phyloP scores from a whole-genome alignment of 1,140 invertebrate species.

The Heliothis virescens region DNA sequence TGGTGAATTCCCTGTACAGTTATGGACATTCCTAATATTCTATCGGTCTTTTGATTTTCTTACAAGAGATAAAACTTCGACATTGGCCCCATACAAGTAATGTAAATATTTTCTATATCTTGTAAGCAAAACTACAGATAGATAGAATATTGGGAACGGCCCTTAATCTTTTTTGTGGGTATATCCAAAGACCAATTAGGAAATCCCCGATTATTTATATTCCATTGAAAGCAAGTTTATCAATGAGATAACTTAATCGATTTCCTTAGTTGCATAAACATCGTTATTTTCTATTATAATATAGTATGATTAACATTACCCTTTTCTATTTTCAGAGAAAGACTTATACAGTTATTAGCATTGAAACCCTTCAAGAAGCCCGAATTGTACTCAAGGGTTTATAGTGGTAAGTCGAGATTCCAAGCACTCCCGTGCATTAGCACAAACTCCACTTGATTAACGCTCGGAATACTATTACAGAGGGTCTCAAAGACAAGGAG shows the following conservation, averaged over 20 bases:
- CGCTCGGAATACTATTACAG: conserved; percentile 86
- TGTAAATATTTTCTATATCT: too few relatives aligned
- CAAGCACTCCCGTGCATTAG: not conserved
- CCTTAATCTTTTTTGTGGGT: too few relatives aligned
- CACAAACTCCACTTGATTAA: conserved; percentile 55
- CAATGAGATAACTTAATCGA: conserved; percentile 18
- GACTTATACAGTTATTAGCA: conserved; percentile 96
- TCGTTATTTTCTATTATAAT: not conserved
- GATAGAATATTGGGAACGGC: too few relatives aligned
- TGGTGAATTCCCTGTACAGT: too few relatives aligned
- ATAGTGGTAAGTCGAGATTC: conserved; percentile 88
- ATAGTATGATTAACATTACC: not conserved
- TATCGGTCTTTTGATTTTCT: too few relatives aligned
- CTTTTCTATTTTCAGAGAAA: conserved; percentile 89
- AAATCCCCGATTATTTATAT: conserved; percentile 5
- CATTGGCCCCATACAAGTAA: too few relatives aligned
- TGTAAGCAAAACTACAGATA: too few relatives aligned
- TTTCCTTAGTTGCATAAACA: not conserved
- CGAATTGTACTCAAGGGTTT: conserved; percentile 93
- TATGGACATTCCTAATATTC: too few relatives aligned
- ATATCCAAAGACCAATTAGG: not conserved
- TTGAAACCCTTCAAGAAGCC: conserved; percentile 97
- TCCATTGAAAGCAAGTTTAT: conserved; percentile 15
- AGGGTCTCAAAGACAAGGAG: conserved; percentile 95
- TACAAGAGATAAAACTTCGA: too few relatives aligned